Percentiles rank a stretch among this genome's conserved stretches.
Conservation (phyloP, 2,888 invertebrate species). For the Thereva nobilitata region DNA sequence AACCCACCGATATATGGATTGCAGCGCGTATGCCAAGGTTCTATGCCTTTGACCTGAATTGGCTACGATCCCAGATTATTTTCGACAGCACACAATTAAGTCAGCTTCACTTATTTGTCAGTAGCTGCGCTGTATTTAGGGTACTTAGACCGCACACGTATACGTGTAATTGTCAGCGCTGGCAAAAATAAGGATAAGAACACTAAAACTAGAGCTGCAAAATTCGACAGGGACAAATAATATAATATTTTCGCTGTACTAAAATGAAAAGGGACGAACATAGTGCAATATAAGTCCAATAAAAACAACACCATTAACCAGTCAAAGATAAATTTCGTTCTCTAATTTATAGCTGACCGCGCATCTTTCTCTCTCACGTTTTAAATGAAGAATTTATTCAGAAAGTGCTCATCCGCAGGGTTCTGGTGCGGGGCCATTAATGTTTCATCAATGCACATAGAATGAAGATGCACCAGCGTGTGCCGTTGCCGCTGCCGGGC, state of each 20-base stretch:
- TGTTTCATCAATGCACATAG: constrained; percentile 22
- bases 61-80: constrained; percentile 13
- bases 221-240: no score
- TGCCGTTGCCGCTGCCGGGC: neutral
- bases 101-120: constrained; percentile 11
- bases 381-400: no score
- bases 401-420: neutral
- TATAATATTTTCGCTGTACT: neutral
- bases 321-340: constrained; percentile 21
- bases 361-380: constrained; percentile 1
- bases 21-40: constrained; percentile 21
- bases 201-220: no score
- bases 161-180: neutral
- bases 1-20: constrained; percentile 4
- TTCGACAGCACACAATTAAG: constrained; percentile 19
- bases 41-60: constrained; percentile 27
- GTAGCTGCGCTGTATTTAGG: neutral
- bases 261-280: constrained; percentile 9
- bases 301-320: constrained; percentile 15
- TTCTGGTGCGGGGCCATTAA: constrained; percentile 12
- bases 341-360: constrained; percentile 23
- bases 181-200: no score
- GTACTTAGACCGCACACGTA: constrained; percentile 24
- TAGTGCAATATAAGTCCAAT: no score
- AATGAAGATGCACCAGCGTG: neutral